Conservation (phyloP, 2,888 invertebrate genomes). For the Sphecodes monilicornis region DNA sequence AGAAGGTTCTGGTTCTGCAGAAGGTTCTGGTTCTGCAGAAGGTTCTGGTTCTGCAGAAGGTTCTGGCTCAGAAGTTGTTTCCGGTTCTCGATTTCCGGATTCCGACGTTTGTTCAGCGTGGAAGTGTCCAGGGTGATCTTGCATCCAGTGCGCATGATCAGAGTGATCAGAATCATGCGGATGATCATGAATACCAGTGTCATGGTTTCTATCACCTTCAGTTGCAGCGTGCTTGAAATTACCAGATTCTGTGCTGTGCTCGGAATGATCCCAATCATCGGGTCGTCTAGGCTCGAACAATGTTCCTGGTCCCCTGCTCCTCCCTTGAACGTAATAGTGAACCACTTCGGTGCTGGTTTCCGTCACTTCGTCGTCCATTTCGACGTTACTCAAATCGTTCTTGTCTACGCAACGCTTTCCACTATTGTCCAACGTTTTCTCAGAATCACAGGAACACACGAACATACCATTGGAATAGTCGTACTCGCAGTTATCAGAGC, state of each 20-base stretch:
- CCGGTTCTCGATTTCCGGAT: conserved; percentile 2
- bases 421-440: conserved; percentile 85
- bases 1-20: conserved; percentile 34
- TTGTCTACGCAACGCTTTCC: conserved; percentile 84
- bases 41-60: conserved; percentile 4
- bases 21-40: conserved; percentile 15
- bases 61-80: conserved; percentile 18
- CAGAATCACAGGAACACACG: conserved; percentile 88
- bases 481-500: conserved; percentile 89
- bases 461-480: conserved; percentile 88
- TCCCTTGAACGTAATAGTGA: conserved; percentile 76
- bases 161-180: not conserved
- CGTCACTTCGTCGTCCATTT: conserved; percentile 70
- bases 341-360: conserved; percentile 67
- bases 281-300: conserved; percentile 59
- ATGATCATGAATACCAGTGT: conserved; percentile 15
- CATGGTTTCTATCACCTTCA: not conserved
- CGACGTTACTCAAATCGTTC: conserved; percentile 74
- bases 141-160: conserved; percentile 33
- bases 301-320: conserved; percentile 76
- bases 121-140: conserved; percentile 41
- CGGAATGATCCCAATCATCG: conserved; percentile 65
- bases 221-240: conserved; percentile 1
- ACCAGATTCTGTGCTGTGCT: conserved; percentile 43
- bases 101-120: not conserved